These are phyloP conservation scores for Acronicta psi DNA, from an alignment of 2,888 invertebrate species.

Conservation along the genomic window DNA sequence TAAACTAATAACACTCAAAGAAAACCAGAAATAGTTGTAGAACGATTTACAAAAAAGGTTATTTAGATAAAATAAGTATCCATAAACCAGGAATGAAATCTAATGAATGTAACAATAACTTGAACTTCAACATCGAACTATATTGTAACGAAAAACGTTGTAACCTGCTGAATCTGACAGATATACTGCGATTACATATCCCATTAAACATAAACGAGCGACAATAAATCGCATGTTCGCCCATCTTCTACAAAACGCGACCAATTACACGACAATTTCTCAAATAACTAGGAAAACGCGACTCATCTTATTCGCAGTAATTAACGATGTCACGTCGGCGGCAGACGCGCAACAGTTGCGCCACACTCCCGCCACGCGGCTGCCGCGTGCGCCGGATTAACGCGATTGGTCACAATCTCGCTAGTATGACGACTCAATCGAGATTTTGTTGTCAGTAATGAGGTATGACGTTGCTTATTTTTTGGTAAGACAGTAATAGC, in stretches of 20 bases:
- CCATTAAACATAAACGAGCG: conserved; percentile 11
- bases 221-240: conserved; percentile 16
- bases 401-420: conserved; percentile 64
- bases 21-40: no score
- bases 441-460: conserved; percentile 76
- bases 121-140: neutral
- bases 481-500: conserved; percentile 47
- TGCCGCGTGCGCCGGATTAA: conserved; percentile 74
- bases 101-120: no score
- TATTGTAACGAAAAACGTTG: neutral
- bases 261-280: conserved; percentile 53
- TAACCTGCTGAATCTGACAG: neutral
- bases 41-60: no score
- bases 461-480: conserved; percentile 81
- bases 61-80: no score
- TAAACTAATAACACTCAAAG: no score
- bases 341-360: conserved; percentile 56
- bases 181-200: conserved; percentile 13
- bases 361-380: conserved; percentile 66
- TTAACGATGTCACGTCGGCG: conserved; percentile 69
- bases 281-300: conserved; percentile 56
- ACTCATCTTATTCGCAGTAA: conserved; percentile 66
- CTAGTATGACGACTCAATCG: conserved; percentile 74
- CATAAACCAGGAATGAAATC: no score
- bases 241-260: conserved; percentile 38